Evolutionary conservation across 2,113 vertebrate species (phyloP), one percentile per base, ranked within the genome.

Genomic region (Sebastes fasciatus): DNA sequence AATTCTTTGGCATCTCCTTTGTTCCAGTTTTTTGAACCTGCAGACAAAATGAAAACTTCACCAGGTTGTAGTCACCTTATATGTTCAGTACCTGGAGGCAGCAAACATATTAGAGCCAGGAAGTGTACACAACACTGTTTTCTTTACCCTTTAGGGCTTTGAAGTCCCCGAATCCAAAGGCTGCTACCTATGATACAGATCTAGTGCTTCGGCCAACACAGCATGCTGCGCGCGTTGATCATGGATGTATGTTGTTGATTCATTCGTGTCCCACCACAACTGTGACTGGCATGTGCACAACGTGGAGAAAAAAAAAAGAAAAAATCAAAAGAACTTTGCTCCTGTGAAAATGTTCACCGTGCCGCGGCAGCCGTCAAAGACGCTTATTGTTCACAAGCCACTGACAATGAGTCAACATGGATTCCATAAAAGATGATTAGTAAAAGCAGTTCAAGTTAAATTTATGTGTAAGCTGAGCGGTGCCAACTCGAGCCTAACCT

Each of bases 301-400:
- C 61, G 58, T 55, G 17, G 34, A 21, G 17, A 34, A 34, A 76
- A 21, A 68, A 57, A 60, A 68, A 75, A 43, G n/a, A n/a, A 55
- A 9, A 75, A 52, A 91, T 83, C 76, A 78, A 85, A 89, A 77
- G 40, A 67, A 57, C 61, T 80, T 43, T 77, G 73, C 79, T 85
- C 6, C 69, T 67, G 34, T 83, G 77, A 17, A 84, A 66, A 66
- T 57, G 3, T 73, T 79, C 17, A 40, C 21, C 16, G 80, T 19
- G 26, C 66, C 5, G 16, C 4, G 21, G 51, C 75, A 67, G 45
- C 8, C 11, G 23, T 26, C 8, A 58, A 77, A 80, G 54, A 65
- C 61, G 63, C 64, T 79, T 57, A 55, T 43, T 75, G 42, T 19
- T 75, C 54, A 58, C n/a, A 8, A 51, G 34, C 45, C 51, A 52